These are phyloP conservation scores for Acrobeloides nanus DNA, from an alignment of 2,888 invertebrate species.

Conservation along the genomic window DNA sequence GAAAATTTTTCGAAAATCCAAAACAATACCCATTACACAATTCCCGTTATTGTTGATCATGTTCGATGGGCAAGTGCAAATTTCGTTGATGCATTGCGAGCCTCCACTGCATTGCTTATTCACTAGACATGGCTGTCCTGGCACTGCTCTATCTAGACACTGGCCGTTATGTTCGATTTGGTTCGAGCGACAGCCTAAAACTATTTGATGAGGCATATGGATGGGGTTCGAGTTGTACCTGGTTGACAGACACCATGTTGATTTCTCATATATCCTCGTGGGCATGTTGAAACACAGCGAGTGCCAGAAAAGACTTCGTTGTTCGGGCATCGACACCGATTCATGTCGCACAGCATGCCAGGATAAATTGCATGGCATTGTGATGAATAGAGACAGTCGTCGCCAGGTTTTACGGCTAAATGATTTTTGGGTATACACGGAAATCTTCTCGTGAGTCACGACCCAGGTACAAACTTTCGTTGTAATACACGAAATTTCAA, in stretches of 20 bases:
- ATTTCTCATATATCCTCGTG: conserved; percentile 32
- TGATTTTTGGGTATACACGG: too few species aligned
- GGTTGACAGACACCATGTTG: conserved; percentile 44
- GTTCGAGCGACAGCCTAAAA: conserved; percentile 39
- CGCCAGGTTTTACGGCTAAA: conserved; percentile 50
- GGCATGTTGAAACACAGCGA: conserved; percentile 25
- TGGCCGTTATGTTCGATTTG: conserved; percentile 48
- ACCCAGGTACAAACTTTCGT: too few species aligned
- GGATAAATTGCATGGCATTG: conserved; percentile 50
- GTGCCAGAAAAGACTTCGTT: conserved; percentile 31
- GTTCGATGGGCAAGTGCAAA: conserved; percentile 27
- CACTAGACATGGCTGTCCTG: conserved; percentile 43
- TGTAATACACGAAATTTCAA: too few species aligned
- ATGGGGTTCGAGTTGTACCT: conserved; percentile 22
- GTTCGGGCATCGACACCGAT: conserved; percentile 28
- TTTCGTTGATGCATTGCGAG: conserved; percentile 40
- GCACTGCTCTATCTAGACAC: conserved; percentile 42
- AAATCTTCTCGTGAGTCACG: too few species aligned
- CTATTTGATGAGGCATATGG: too few species aligned
- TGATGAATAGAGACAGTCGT: conserved; percentile 47
- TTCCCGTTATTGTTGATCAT: conserved; percentile 27
- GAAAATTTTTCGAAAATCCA: neutral
- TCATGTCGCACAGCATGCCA: conserved; percentile 47
- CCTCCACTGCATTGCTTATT: conserved; percentile 50
- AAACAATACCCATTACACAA: conserved; percentile 30